Base-by-base conservation (phyloP, 1,140 invertebrate genomes). In the Rhysida immarginata region DNA sequence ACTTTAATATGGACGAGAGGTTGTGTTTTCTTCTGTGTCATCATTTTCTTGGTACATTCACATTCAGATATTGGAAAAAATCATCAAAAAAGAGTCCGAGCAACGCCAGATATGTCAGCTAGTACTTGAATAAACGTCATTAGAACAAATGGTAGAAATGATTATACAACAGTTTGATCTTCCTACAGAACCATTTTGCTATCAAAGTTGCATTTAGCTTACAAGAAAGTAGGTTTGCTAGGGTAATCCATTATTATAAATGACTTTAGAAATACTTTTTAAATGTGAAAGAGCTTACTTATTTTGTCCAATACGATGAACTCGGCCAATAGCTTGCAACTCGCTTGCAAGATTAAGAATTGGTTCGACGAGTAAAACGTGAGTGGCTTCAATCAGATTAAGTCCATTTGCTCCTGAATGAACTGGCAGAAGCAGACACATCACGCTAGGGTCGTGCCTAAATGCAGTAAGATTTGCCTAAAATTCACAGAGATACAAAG, bases 221-320 rank as follows among this genome's bases (percentile, higher is more conserved):
- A 23, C 18, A 23, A 25, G 11, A 46, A 21, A 25, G 3, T 11
- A 14, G 50, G 8, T n/a, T 57, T 57, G 14, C 29, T 21, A 2
- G 20, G 11, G 21, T 57, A 41, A 23, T 24, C 18, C 3, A 42
- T 42, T 42, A 42, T 41, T 57, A 26, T 57, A 11, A n/a, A n/a
- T n/a, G n/a, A n/a, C n/a, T 20, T 13, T 26, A 11, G 16, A n/a
- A n/a, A n/a, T n/a, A n/a, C n/a, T n/a, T n/a, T n/a, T n/a, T 55
- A n/a, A 11, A 18, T 61, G 49, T n/a, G 26, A 58, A 35, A 43
- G 2, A n/a, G 54, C 60, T 60, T 64, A 74, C 78, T 75, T 84
- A 0, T 75, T 83, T 69, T 89, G 85, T 0, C 85, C 85, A 61
- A 89, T 85, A 35, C 85, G 73, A 69, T 87, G 81, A 11, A 89